Percentiles rank a stretch among this genome's conserved stretches.
phyloP scores from a whole-genome alignment of 2,888 invertebrate genomes.

The Coelinius sp. region DNA sequence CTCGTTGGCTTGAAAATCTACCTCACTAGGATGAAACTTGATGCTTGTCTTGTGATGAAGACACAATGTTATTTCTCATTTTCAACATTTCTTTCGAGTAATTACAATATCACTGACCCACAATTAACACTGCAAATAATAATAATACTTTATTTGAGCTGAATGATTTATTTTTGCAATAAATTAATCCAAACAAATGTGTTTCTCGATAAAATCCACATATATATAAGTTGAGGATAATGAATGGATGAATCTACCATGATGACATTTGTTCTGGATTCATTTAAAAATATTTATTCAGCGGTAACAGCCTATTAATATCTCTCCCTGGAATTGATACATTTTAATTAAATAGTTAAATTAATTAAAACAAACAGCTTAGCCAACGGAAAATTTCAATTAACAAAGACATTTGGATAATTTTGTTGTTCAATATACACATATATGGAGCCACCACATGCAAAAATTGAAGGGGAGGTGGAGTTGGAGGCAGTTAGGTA shows the following conservation, averaged over 20 bases:
- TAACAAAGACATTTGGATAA: not conserved
- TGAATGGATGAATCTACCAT: not conserved
- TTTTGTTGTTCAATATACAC: not conserved
- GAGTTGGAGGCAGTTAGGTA: slow-evolving; percentile 19
- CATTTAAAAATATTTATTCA: not conserved
- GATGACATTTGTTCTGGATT: not conserved
- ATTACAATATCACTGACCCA: no score
- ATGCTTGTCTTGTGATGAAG: not conserved
- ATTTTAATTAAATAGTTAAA: not conserved
- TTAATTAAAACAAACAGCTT: not conserved
- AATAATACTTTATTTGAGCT: no score
- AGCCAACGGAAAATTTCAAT: not conserved
- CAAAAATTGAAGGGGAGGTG: not conserved
- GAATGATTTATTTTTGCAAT: not conserved
- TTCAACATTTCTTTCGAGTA: not conserved
- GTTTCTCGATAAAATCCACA: not conserved
- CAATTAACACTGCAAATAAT: no score
- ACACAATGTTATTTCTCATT: not conserved
- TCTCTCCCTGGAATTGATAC: not conserved
- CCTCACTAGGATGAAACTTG: not conserved
- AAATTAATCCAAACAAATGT: not conserved
- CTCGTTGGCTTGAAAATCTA: slow-evolving; percentile 42
- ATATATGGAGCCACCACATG: not conserved
- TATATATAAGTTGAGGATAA: not conserved
- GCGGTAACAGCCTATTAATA: not conserved